Base-by-base conservation (phyloP, 2,888 invertebrate species). In the Pristionchus arcanus region DNA sequence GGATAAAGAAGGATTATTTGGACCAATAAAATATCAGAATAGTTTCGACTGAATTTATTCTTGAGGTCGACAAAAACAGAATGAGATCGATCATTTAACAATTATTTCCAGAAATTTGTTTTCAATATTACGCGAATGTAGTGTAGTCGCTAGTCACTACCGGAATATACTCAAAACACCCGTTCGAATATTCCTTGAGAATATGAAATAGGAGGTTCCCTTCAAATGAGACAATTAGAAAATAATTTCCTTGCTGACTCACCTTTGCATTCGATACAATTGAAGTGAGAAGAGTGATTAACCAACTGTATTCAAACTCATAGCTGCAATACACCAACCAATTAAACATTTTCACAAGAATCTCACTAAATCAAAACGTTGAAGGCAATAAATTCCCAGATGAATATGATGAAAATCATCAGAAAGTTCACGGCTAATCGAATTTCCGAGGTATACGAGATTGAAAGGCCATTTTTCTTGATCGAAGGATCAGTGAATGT, bases 191-290 rank as follows among this genome's bases (percentile, higher is more conserved):
- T 81, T 81, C n/a, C 49, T 42, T 28, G 81, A 81, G 81, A 81
- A 81, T 25, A 81, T 49, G 28, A 81, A 81, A 53, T 81, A 81
- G n/a, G 81, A 81, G 2, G 81, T 81, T 25, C 81, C 81, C 81
- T 81, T 42, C 19, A 81, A 49, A 49, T 21, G 49, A 11, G 42
- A 1, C 21, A 25, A 42, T 77, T 42, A n/a, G 13, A n/a, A 13
- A 25, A 28, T 7, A 15, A 13, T 25, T 28, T 28, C 68, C 2
- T 25, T 25, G 13, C n/a, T 28, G 25, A 68, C 34, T 34, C n/a
- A 81, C 81, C 34, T 81, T 81, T 0, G 81, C 81, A 81, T 81
- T 81, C n/a, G 81, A 81, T n/a, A 81, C 81, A 49, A 81, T 81
- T 28, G 81, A 81, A 19, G 81, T 81, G 49, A 81, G 49, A 28